Percentiles rank a stretch among this genome's conserved stretches.
Conservation (phyloP, 2,113 vertebrate species). For the Tetraodon nigroviridis region DNA sequence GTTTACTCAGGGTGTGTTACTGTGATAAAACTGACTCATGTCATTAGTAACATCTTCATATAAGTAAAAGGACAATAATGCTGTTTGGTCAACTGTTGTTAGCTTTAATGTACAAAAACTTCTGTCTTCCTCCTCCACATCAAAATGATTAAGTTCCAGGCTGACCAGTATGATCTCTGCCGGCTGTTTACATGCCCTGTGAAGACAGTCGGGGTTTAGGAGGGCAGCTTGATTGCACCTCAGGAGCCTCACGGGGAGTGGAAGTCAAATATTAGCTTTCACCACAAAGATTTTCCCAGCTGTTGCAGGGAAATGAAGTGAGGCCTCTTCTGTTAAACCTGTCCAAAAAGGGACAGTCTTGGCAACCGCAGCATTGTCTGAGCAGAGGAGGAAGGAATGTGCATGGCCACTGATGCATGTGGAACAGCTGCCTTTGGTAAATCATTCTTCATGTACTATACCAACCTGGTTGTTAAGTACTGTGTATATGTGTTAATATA, state of each 20-base stretch:
- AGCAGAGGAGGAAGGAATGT: background rate
- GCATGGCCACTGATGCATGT: background rate
- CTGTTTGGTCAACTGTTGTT: background rate
- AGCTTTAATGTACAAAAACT: background rate
- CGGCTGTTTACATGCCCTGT: conserved; percentile 10
- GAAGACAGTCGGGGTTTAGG: conserved; percentile 8
- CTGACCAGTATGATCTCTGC: conserved; percentile 9
- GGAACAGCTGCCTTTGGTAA: no score
- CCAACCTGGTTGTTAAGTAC: no score
- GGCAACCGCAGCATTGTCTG: background rate
- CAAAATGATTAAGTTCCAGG: background rate
- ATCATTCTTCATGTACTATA: no score
- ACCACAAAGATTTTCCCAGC: conserved; percentile 24
- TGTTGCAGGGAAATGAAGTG: conserved; percentile 18
- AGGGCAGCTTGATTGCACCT: conserved; percentile 9
- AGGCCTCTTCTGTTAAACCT: conserved; percentile 1
- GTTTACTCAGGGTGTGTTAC: conserved; percentile 37
- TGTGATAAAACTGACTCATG: conserved; percentile 33
- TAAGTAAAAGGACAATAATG: background rate
- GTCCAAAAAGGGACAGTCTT: conserved; percentile 7
- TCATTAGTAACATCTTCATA: background rate
- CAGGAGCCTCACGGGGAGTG: conserved; percentile 6
- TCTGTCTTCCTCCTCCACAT: background rate
- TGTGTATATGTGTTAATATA: no score
- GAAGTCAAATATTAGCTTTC: conserved; percentile 34